Evolutionary conservation across 2,797 vertebrate genomes (phyloP), one percentile per base, ranked within the genome.

Genomic region (Leptatherina wallacei): DNA sequence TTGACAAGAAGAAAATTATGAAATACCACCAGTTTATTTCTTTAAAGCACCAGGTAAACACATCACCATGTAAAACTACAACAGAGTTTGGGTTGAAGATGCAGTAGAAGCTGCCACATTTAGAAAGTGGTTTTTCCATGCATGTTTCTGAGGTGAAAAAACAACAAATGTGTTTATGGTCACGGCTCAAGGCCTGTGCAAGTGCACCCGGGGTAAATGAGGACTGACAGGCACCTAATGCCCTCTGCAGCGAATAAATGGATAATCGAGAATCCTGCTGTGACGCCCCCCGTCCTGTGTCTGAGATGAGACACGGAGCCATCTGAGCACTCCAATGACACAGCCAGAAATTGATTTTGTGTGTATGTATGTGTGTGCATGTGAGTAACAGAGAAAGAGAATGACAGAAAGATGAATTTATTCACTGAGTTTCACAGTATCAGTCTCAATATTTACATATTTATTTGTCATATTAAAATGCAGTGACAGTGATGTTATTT

Each of bases 261-360:
- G 90, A 91, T 91, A 90, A 92, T 92, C 64, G 82, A 89, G 78
- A 87, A 90, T 86, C 88, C 89, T 85, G 90, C 86, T 84, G 87
- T 77, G 88, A 83, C 67, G 71, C 80, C 77, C 79, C 73, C 83
- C 71, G 14, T 75, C 85, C 86, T 73, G 72, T 59, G 75, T 84
- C 86, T 83, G 82, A 88, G 85, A 87, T 79, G 89, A 91, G 86
- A 87, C 87, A 77, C 83, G 54, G n/a, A 76, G 82, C 81, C 84
- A 84, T 90, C 86, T 88, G 90, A 92, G 88, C 85, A 61, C 89
- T 71, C 72, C 63, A 40, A 60, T 81, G 89, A 88, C 91, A 90
- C 83, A 69, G 78, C 75, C 88, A 72, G 51, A 91, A 85, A 92
- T 90, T 90, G 89, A 89, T 87, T 87, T 63, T 70, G 63, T 67